Conservation (phyloP, 2,797 vertebrate species). For the Hipposideros larvatus region DNA sequence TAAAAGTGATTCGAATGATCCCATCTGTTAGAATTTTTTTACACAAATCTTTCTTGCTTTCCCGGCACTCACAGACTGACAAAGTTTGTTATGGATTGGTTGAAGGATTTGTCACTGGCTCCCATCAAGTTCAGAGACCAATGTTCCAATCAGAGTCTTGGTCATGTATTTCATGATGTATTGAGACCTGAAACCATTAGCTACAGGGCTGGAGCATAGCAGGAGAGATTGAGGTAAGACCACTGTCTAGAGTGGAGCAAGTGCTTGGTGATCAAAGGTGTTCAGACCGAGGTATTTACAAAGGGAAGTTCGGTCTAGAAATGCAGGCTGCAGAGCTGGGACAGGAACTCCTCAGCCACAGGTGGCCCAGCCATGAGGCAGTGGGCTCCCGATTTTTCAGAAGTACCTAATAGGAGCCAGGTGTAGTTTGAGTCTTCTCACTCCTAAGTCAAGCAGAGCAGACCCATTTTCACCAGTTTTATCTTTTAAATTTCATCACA, state of each 20-base stretch:
- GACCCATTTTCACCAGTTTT: not conserved
- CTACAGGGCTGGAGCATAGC: not conserved
- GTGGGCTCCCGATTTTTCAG: not conserved
- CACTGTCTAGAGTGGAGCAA: not conserved
- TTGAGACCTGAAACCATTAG: not conserved
- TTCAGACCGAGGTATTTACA: not conserved
- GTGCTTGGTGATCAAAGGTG: not conserved
- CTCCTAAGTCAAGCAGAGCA: not conserved
- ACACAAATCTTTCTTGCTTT: constrained; percentile 74
- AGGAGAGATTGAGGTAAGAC: not conserved
- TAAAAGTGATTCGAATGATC: constrained; percentile 73
- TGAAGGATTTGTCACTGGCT: constrained; percentile 61
- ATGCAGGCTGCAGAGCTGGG: not conserved
- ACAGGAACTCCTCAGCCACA: not conserved
- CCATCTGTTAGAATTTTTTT: constrained; percentile 77
- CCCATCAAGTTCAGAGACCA: constrained; percentile 72
- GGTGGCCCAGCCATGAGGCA: not conserved
- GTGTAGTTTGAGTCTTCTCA: not conserved
- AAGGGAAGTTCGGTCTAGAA: not conserved
- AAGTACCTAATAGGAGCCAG: not conserved
- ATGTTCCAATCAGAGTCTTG: constrained; percentile 61
- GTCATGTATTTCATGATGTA: not conserved
- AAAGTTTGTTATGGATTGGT: constrained; percentile 65
- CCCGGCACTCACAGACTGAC: constrained; percentile 64
- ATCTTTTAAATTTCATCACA: constrained; percentile 23